Evolutionary conservation across 2,797 vertebrate species (phyloP).

Genomic region (Podarcis lilfordi): DNA sequence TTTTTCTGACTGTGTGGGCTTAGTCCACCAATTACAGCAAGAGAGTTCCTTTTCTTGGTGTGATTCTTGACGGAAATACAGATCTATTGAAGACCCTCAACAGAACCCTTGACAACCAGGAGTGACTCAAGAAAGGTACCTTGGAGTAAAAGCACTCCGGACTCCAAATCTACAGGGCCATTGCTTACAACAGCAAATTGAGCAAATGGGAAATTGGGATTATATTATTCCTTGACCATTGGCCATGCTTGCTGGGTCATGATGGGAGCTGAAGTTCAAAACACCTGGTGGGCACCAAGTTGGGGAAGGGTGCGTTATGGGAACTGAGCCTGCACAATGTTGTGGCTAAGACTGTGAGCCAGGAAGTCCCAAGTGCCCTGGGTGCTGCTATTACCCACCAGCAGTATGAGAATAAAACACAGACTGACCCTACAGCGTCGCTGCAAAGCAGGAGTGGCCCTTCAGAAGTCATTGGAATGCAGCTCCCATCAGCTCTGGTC

Average conservation of each 20-base stretch:
- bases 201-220: neutral
- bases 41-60: neutral
- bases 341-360: neutral
- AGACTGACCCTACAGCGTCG: neutral
- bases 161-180: neutral
- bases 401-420: neutral
- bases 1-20: neutral
- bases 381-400: neutral
- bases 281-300: too few species aligned
- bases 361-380: neutral
- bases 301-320: neutral
- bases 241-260: too few species aligned
- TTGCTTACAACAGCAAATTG: neutral
- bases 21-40: constrained; percentile 10
- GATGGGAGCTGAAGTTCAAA: too few species aligned
- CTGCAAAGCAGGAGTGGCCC: too few species aligned
- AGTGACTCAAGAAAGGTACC: neutral
- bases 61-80: neutral
- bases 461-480: too few species aligned
- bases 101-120: neutral
- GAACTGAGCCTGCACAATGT: neutral
- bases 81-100: neutral
- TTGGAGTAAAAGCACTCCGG: neutral
- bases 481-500: too few species aligned
- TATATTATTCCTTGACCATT: neutral